A percentile compares a stretch with the other conserved stretches of the same genome.
Evolutionary conservation across 1,140 invertebrate species (phyloP).

Genomic region (Drosophila burlai): DNA sequence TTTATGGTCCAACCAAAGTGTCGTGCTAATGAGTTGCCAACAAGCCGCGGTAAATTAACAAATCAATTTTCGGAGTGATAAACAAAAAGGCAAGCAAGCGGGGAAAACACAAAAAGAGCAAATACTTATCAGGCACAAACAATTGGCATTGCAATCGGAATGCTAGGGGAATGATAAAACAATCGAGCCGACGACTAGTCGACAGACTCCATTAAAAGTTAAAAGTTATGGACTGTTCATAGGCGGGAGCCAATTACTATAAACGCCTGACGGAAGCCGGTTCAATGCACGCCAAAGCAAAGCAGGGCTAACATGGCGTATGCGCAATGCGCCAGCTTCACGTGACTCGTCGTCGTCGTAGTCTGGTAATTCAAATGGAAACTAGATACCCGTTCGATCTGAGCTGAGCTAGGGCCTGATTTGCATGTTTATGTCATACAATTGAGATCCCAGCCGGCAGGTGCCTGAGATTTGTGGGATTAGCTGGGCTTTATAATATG

Average conservation of each 20-base stretch:
- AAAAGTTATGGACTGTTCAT: slow-evolving; percentile 39
- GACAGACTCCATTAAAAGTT: slow-evolving; percentile 34
- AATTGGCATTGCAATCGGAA: slow-evolving; percentile 34
- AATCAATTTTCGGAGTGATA: slow-evolving; percentile 71
- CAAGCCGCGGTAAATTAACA: slow-evolving; percentile 67
- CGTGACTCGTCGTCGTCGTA: slow-evolving; percentile 23
- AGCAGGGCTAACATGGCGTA: slow-evolving; percentile 59
- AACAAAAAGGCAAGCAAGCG: slow-evolving; percentile 42
- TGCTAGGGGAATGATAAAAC: slow-evolving; percentile 37
- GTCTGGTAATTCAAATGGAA: slow-evolving; percentile 21
- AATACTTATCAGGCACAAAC: slow-evolving; percentile 25
- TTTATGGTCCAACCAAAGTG: slow-evolving; percentile 53
- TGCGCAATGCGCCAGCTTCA: slow-evolving; percentile 59
- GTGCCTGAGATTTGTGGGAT: slow-evolving; percentile 29
- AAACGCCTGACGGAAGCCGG: slow-evolving; percentile 54
- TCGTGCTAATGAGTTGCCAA: slow-evolving; percentile 68
- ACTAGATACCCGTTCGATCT: slow-evolving; percentile 20
- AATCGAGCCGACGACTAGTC: slow-evolving; percentile 23
- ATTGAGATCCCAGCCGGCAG: slow-evolving; percentile 23
- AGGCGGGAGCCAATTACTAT: slow-evolving; percentile 28
- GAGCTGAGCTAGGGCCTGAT: slow-evolving; percentile 15
- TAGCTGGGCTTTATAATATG: slow-evolving; percentile 14
- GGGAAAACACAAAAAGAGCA: slow-evolving; percentile 23
- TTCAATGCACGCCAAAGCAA: slow-evolving; percentile 66
- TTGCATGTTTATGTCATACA: slow-evolving; percentile 34